Conservation (phyloP, 2,888 invertebrate genomes). For the Clusia tigrina region DNA sequence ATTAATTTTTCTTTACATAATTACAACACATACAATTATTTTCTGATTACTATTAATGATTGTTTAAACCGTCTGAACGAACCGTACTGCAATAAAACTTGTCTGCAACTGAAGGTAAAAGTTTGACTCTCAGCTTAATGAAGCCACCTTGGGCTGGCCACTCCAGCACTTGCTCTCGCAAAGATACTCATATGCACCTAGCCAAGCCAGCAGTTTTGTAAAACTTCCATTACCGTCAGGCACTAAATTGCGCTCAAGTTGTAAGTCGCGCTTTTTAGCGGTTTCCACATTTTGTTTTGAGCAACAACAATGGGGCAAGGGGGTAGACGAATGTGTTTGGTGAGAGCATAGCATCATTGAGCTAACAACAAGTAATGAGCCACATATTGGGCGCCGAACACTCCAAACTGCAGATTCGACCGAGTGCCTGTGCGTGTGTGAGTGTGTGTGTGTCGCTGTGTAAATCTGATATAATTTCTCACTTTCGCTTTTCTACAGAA, state of each 20-base stretch:
- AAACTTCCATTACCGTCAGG: neutral
- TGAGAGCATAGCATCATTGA: too few species aligned
- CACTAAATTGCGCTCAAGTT: neutral
- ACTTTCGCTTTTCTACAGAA: too few species aligned
- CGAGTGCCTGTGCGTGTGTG: too few species aligned
- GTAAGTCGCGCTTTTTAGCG: neutral
- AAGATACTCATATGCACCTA: conserved; percentile 14
- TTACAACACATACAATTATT: conserved; percentile 2
- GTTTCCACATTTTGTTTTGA: too few species aligned
- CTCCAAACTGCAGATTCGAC: too few species aligned
- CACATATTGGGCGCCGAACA: too few species aligned
- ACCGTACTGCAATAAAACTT: conserved; percentile 9
- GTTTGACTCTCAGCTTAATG: conserved; percentile 9
- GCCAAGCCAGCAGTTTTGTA: conserved; percentile 17
- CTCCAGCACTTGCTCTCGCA: conserved; percentile 11
- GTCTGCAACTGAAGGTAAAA: conserved; percentile 11
- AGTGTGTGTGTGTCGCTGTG: too few species aligned
- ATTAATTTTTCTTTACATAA: neutral
- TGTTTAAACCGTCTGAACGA: conserved; percentile 1
- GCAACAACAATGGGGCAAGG: too few species aligned
- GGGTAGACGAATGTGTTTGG: too few species aligned
- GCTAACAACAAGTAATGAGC: too few species aligned
- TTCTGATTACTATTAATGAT: neutral
- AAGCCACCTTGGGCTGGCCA: conserved; percentile 12
- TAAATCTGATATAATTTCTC: too few species aligned